A percentile compares a stretch with the other conserved stretches of the same genome.
Conservation (phyloP, 2,888 invertebrate species). For the Drosophila merina region DNA sequence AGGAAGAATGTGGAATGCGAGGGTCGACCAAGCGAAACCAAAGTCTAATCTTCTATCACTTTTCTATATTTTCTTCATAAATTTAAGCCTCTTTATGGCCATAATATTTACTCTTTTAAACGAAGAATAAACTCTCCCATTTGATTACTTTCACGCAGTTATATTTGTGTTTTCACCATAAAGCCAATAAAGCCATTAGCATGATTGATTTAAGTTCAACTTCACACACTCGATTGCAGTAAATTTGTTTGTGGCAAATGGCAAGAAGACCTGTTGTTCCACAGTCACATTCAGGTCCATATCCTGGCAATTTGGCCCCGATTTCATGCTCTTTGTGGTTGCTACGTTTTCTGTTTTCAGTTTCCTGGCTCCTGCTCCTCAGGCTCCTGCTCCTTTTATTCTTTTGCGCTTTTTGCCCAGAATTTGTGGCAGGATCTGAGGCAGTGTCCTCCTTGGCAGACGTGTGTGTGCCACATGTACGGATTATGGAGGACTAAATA, state of each 20-base stretch:
- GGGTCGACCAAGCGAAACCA: not conserved
- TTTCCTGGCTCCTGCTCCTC: slow-evolving; percentile 16
- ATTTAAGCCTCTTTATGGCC: not conserved
- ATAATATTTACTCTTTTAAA: not conserved
- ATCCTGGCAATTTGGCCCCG: slow-evolving; percentile 75
- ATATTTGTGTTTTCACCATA: not conserved
- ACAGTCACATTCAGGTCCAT: slow-evolving; percentile 68
- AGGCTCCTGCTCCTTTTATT: not conserved
- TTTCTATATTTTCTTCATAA: not conserved
- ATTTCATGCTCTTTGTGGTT: slow-evolving; percentile 48
- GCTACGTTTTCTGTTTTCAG: slow-evolving; percentile 3
- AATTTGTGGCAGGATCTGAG: slow-evolving; percentile 36
- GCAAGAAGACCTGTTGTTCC: slow-evolving; percentile 61
- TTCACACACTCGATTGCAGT: slow-evolving; percentile 34
- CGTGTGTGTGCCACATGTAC: slow-evolving; percentile 9
- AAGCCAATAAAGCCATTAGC: slow-evolving; percentile 30
- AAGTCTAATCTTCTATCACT: not conserved
- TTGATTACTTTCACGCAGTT: slow-evolving; percentile 1
- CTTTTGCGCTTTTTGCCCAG: slow-evolving; percentile 18
- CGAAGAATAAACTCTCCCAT: not conserved
- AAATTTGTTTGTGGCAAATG: slow-evolving; percentile 37
- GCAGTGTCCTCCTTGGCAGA: slow-evolving; percentile 46
- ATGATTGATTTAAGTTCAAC: slow-evolving; percentile 29
- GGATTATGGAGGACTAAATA: not conserved
- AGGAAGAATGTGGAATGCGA: slow-evolving; percentile 10